phyloP scores from a whole-genome alignment of 1,140 invertebrate species.

The Anastrepha ludens region DNA sequence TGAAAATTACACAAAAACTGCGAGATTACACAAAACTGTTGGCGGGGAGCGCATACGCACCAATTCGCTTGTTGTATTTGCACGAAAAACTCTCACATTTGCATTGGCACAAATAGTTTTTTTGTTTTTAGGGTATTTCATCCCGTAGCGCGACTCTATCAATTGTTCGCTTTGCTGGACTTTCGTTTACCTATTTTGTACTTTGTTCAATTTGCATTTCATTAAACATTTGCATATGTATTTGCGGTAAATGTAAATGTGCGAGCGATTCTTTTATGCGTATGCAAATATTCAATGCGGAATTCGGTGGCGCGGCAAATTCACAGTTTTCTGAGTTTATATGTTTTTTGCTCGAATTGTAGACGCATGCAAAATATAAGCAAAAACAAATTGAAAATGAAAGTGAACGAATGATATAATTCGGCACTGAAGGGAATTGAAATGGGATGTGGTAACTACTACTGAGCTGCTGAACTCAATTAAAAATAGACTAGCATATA shows the following conservation, averaged over 20 bases:
- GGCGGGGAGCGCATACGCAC: not conserved
- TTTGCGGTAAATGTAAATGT: not conserved
- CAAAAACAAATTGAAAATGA: no score
- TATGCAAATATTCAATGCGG: not conserved
- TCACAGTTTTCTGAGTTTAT: not conserved
- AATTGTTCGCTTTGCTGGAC: not conserved
- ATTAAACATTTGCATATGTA: not conserved
- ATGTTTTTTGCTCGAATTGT: no score
- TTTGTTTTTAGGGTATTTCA: not conserved
- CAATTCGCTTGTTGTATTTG: not conserved
- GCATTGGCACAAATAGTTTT: not conserved
- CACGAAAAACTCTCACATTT: not conserved
- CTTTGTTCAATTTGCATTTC: not conserved
- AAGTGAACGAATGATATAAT: no score
- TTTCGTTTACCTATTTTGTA: not conserved
- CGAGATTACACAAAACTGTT: no score
- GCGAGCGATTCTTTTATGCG: not conserved
- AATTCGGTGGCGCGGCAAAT: not conserved
- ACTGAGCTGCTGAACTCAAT: no score
- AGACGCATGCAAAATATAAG: no score
- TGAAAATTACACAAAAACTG: no score
- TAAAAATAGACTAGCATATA: no score
- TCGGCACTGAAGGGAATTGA: no score
- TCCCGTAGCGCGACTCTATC: not conserved
- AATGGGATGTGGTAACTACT: no score